Percentiles rank a stretch among this genome's conserved stretches.
phyloP scores from a whole-genome alignment of 92 coral and sea anemone species.

The Heliopora coerulea region DNA sequence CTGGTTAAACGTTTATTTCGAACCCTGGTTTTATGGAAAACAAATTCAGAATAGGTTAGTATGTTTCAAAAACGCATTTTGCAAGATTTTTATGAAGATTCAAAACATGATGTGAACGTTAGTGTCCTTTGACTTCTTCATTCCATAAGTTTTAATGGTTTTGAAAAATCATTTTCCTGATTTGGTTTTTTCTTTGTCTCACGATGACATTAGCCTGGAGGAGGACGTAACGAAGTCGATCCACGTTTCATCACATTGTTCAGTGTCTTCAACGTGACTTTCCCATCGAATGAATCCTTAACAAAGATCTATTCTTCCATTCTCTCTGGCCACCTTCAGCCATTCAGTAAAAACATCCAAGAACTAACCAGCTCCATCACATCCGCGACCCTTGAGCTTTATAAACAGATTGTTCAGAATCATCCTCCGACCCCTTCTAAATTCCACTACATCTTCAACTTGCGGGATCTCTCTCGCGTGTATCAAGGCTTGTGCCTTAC shows the following conservation, averaged over 20 bases:
- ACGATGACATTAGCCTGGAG: slow-evolving; percentile 77
- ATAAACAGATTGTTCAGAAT: slow-evolving; percentile 76
- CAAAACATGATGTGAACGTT: no score
- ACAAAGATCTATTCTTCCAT: slow-evolving; percentile 90
- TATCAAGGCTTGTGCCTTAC: slow-evolving; percentile 96
- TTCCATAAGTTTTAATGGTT: no score
- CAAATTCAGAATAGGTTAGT: no score
- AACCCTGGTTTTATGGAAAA: no score
- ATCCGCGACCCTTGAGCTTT: slow-evolving; percentile 79
- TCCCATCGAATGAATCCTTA: slow-evolving; percentile 91
- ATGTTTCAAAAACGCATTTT: no score
- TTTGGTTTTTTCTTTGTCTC: background rate
- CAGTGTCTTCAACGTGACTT: slow-evolving; percentile 96
- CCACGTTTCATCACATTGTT: slow-evolving; percentile 96
- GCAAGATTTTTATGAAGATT: no score
- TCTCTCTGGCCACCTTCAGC: slow-evolving; percentile 82
- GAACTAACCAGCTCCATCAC: slow-evolving; percentile 69
- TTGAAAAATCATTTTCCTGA: no score
- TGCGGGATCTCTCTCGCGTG: slow-evolving; percentile 96
- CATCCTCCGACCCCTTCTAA: slow-evolving; percentile 98
- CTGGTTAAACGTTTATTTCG: no score
- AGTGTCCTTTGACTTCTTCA: no score
- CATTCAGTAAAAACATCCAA: slow-evolving; percentile 81
- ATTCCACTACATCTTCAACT: slow-evolving; percentile 97
- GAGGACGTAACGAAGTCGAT: slow-evolving; percentile 98